phyloP scores from a whole-genome alignment of 2,797 vertebrate genomes.

The Coregonus ussuriensis region DNA sequence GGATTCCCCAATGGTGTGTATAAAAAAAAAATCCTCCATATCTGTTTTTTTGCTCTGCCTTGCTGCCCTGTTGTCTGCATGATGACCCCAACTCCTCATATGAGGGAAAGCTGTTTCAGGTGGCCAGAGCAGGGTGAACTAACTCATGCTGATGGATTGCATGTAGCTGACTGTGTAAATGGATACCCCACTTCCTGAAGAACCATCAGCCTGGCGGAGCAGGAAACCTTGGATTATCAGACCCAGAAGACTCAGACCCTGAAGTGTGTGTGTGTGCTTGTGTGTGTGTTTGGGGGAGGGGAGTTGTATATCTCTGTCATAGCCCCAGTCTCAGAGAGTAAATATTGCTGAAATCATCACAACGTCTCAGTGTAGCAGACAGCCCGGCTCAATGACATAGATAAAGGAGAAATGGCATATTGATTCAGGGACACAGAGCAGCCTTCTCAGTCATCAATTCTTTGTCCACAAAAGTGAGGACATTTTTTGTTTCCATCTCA shows the following conservation, averaged over 20 bases:
- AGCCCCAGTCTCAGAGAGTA: constrained; percentile 16
- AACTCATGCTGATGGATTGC: constrained; percentile 78
- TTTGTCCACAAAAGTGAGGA: constrained; percentile 46
- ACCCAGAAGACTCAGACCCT: not conserved
- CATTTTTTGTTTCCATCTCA: constrained; percentile 20
- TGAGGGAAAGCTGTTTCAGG: constrained; percentile 46
- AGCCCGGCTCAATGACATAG: not conserved
- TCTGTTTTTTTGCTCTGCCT: not conserved
- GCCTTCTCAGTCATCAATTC: constrained; percentile 29
- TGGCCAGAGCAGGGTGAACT: constrained; percentile 69
- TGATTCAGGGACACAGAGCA: constrained; percentile 28
- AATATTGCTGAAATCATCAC: constrained; percentile 2
- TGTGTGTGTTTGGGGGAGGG: not conserved
- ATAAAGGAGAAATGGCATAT: not conserved
- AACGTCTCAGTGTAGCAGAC: not conserved
- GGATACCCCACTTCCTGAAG: constrained; percentile 77
- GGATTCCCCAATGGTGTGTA: not conserved
- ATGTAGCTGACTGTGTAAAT: constrained; percentile 73
- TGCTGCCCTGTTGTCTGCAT: not conserved
- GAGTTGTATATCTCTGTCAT: constrained; percentile 6
- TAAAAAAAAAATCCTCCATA: not conserved
- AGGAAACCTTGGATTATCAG: constrained; percentile 48
- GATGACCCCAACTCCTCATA: constrained; percentile 8
- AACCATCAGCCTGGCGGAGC: constrained; percentile 40
- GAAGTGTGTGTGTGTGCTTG: too few relatives aligned